Percentiles rank a stretch among this genome's conserved stretches.
phyloP scores from a whole-genome alignment of 1,140 invertebrate species.

The Diabrotica undecimpunctata region DNA sequence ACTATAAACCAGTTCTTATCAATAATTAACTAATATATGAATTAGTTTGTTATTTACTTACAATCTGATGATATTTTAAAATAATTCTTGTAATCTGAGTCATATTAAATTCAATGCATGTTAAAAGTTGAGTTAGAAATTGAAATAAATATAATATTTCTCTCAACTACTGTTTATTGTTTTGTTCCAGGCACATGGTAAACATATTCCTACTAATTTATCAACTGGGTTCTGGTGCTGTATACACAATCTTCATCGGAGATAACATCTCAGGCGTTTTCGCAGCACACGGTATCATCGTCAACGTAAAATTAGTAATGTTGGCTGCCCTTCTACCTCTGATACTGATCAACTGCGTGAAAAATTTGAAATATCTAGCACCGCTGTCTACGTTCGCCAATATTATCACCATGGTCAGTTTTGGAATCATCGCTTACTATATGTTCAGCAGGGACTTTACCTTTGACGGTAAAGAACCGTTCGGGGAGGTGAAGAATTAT shows the following conservation, averaged over 20 bases:
- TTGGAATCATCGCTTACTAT: conserved; percentile 68
- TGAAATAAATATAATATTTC: too few species aligned
- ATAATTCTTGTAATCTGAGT: too few species aligned
- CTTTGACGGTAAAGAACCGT: conserved; percentile 49
- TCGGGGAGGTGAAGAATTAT: conserved; percentile 53
- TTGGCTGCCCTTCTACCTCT: conserved; percentile 64
- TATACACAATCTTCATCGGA: conserved; percentile 83
- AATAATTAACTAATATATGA: too few species aligned
- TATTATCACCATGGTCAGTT: conserved; percentile 58
- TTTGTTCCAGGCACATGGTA: conserved; percentile 53
- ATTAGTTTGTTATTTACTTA: too few species aligned
- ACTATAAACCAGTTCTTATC: too few species aligned
- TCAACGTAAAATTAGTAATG: conserved; percentile 60
- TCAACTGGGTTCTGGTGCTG: conserved; percentile 84
- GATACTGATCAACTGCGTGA: conserved; percentile 67
- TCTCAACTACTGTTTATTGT: conserved; percentile 22
- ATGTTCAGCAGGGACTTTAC: conserved; percentile 55
- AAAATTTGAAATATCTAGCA: conserved; percentile 69
- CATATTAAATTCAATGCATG: too few species aligned
- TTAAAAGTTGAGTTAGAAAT: too few species aligned
- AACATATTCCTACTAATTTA: conserved; percentile 74
- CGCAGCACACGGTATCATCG: conserved; percentile 42
- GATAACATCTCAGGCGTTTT: conserved; percentile 65
- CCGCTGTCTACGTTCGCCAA: conserved; percentile 75
- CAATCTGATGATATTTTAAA: too few species aligned